Evolutionary conservation across 2,113 vertebrate genomes (phyloP), one percentile per base, ranked within the genome.

Genomic region (Otolemur garnettii): DNA sequence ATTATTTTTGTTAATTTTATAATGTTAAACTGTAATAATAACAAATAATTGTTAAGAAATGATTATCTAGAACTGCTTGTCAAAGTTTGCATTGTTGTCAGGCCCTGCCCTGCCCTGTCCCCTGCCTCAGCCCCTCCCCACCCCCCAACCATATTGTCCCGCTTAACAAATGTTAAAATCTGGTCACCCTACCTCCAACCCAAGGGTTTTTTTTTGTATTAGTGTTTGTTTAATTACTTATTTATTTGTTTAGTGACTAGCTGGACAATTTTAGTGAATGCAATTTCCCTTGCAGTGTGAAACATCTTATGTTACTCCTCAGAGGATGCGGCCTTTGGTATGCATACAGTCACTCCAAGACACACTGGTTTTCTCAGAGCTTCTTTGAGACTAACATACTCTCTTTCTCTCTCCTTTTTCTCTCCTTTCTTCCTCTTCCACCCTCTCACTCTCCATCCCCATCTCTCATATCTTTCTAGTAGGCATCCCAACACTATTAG

Each of bases 301-400:
- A 35, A 1, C 28, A 45, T 35, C 79, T 62, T 21, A 82, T 55
- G 7, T 45, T 75, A 4, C 17, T 75, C 33, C 53, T 59, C 50
- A 10, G 19, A 74, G 26, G 12, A 38, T 42, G 4, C 0, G 2
- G 33, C 9, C 7, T 38, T 17, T 4, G 24, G 28, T 24, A 1
- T 13, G n/a, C 28, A 68, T 26, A 26, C 2, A 17, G 22, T 18
- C 15, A 30, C 62, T 55, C 5, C 12, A 24, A 13, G n/a, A 45
- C 35, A 69, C 2, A 42, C 45, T 24, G 22, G 28, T 7, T 45
- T 69, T 62, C 53, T 26, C 64, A 10, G 45, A 4, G 12, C 4
- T 69, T 86, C 18, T 35, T 77, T 42, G 30, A 81, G 22, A 62
- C 7, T 50, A 50, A 50, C 45, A 50, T 10, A 62, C 8, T 74